Evolutionary conservation across 2,113 vertebrate genomes (phyloP).

Genomic region (Brachyhypopomus occidentalis): DNA sequence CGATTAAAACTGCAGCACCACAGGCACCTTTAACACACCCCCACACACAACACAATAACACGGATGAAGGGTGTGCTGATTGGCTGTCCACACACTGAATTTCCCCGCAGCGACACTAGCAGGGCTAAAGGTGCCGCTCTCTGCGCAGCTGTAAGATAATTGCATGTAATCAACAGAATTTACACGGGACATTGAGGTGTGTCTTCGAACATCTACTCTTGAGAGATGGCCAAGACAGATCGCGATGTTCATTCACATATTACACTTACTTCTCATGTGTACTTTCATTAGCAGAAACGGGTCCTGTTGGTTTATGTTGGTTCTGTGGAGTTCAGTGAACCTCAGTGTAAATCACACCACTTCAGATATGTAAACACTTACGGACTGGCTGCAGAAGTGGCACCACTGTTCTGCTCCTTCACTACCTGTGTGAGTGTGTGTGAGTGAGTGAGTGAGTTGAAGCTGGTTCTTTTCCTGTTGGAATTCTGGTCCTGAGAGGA

Average conservation of each 20-base stretch:
- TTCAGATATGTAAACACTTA: no score
- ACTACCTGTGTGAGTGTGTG: not conserved
- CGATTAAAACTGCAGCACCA: not conserved
- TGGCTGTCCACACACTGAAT: not conserved
- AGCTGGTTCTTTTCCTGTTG: not conserved
- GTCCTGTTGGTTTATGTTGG: no score
- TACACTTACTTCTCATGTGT: no score
- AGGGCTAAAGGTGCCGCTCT: not conserved
- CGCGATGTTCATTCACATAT: no score
- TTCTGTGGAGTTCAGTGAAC: no score
- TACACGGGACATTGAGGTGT: no score
- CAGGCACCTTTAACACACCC: not conserved
- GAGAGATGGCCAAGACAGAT: no score
- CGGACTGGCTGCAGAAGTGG: not conserved
- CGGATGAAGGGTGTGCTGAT: not conserved
- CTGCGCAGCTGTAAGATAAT: not conserved
- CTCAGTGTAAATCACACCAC: no score
- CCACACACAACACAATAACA: not conserved
- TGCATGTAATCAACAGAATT: no score
- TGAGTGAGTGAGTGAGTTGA: not conserved
- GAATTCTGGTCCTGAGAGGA: slow-evolving; percentile 12
- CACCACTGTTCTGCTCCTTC: not conserved
- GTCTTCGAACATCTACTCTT: no score
- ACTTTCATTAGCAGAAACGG: no score
- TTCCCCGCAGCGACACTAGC: not conserved